Conservation (phyloP, 2,113 vertebrate species). For the Egretta garzetta region DNA sequence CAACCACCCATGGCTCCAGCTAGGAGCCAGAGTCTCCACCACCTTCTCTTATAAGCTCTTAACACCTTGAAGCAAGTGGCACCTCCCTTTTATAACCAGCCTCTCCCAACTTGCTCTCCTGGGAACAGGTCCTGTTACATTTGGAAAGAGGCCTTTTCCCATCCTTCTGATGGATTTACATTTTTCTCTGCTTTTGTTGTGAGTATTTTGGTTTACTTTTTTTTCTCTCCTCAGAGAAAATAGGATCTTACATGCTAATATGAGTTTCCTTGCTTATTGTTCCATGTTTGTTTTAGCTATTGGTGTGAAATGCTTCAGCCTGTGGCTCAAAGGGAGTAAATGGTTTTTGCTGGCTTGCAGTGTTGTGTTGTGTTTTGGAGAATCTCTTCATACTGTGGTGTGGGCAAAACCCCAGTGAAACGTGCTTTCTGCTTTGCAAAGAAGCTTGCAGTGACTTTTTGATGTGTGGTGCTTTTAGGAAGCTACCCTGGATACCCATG, state of each 20-base stretch:
- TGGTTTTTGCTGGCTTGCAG: background rate
- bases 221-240: background rate
- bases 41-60: background rate
- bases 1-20: background rate
- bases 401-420: background rate
- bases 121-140: background rate
- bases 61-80: background rate
- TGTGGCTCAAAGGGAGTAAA: background rate
- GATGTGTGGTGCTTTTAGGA: background rate
- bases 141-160: background rate
- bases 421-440: background rate
- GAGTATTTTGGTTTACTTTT: background rate
- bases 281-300: background rate
- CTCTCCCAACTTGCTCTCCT: background rate
- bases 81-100: background rate
- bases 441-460: background rate
- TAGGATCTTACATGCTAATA: background rate
- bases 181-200: background rate
- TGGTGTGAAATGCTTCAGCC: background rate
- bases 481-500: accelerated
- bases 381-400: background rate
- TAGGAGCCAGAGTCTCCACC: background rate
- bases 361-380: background rate
- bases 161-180: background rate
- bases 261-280: background rate